Percentiles rank a stretch among this genome's conserved stretches.
Evolutionary conservation across 2,888 invertebrate species (phyloP).

Genomic region (Brachyptera putata): DNA sequence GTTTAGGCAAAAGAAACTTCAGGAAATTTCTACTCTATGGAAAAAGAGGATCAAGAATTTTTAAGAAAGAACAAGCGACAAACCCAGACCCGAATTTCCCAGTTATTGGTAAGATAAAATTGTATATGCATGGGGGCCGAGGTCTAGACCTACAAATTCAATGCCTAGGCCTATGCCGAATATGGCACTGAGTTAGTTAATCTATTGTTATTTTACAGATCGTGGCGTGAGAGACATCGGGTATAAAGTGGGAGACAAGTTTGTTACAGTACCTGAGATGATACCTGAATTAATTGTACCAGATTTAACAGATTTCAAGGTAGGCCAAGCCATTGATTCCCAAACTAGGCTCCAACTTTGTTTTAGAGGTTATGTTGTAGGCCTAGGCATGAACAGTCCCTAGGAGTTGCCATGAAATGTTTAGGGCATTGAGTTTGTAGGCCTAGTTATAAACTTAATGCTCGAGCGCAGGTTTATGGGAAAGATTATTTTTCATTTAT

Average conservation of each 20-base stretch:
- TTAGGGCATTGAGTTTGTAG: too few relatives aligned
- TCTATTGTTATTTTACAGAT: conserved; percentile 44
- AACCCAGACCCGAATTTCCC: conserved; percentile 61
- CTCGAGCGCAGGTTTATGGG: too few relatives aligned
- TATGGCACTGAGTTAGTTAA: not conserved
- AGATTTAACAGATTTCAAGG: conserved; percentile 72
- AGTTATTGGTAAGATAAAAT: conserved; percentile 54
- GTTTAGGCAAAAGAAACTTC: conserved; percentile 74
- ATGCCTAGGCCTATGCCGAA: not conserved
- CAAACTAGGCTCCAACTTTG: too few relatives aligned
- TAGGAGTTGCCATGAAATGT: too few relatives aligned
- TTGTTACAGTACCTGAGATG: conserved; percentile 73
- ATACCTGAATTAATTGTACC: conserved; percentile 91
- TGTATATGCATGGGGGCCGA: not conserved
- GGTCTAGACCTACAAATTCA: not conserved
- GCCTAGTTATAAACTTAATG: too few relatives aligned
- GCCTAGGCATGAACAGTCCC: too few relatives aligned
- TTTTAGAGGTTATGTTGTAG: too few relatives aligned
- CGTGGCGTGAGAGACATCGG: conserved; percentile 68
- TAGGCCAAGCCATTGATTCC: conserved; percentile 38
- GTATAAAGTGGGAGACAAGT: conserved; percentile 52
- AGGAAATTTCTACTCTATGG: conserved; percentile 71
- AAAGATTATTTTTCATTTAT: too few relatives aligned
- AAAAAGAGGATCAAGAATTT: conserved; percentile 67
- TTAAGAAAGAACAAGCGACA: conserved; percentile 56